Conservation (phyloP, 2,888 invertebrate species). For the Ochropleura plecta region DNA sequence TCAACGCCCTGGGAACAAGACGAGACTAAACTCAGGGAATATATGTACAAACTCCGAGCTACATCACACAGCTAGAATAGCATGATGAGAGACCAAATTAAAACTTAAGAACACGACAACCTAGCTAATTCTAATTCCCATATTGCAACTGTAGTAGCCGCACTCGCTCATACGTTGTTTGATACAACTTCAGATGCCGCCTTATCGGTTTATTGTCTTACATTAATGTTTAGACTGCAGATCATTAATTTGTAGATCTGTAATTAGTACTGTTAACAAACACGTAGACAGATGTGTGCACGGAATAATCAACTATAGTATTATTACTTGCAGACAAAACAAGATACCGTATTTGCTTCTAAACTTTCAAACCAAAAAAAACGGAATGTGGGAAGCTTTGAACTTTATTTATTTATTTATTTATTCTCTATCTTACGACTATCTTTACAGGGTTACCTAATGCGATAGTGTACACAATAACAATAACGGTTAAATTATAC, state of each 20-base stretch:
- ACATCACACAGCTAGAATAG: conserved; percentile 12
- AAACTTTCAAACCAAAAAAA: not conserved
- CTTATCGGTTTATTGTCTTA: conserved; percentile 46
- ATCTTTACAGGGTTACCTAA: no score
- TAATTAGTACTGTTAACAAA: conserved; percentile 29
- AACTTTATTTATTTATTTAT: no score
- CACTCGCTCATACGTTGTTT: conserved; percentile 21
- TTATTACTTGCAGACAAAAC: not conserved
- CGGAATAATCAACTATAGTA: not conserved
- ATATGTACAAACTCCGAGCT: not conserved
- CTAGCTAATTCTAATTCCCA: conserved; percentile 36
- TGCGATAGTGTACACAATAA: no score
- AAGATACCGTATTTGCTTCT: not conserved
- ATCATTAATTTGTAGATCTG: conserved; percentile 40
- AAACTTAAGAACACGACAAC: conserved; percentile 21
- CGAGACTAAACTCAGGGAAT: conserved; percentile 3
- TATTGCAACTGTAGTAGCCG: conserved; percentile 13
- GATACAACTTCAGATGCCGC: conserved; percentile 27
- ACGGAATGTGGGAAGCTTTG: not conserved
- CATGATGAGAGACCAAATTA: conserved; percentile 1
- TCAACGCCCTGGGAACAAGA: conserved; percentile 51
- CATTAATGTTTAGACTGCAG: conserved; percentile 27
- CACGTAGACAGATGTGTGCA: not conserved
- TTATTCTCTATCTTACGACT: no score
- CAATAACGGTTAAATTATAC: no score